A percentile compares a stretch with the other conserved stretches of the same genome.
These are phyloP conservation scores for Deilephila porcellus DNA, from an alignment of 2,888 invertebrate species.

Conservation along the genomic window DNA sequence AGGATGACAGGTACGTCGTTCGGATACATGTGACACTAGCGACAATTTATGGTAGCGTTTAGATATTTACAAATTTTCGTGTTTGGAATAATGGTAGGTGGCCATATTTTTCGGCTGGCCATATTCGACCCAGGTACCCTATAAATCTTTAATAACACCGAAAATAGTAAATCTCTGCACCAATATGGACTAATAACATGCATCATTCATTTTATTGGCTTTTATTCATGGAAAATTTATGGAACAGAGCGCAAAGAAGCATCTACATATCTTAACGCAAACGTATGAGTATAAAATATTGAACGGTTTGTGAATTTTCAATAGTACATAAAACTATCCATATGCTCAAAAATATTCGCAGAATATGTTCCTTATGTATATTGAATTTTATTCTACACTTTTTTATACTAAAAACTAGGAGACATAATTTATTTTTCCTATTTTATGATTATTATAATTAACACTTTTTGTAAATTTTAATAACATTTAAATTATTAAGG, in stretches of 20 bases:
- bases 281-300: conserved; percentile 34
- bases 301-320: conserved; percentile 8
- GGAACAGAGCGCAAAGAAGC: conserved; percentile 11
- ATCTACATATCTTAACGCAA: not conserved
- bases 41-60: too few relatives aligned
- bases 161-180: not conserved
- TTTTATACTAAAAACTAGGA: too few relatives aligned
- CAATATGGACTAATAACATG: conserved; percentile 10
- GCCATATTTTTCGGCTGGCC: too few relatives aligned
- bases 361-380: not conserved
- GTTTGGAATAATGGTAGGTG: too few relatives aligned
- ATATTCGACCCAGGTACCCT: too few relatives aligned
- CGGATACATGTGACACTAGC: too few relatives aligned
- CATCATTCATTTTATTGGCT: conserved; percentile 17
- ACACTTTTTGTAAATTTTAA: too few relatives aligned
- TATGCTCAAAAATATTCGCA: not conserved
- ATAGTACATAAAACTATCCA: not conserved
- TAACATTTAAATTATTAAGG: too few relatives aligned
- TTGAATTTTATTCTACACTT: not conserved
- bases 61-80: too few relatives aligned
- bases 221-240: conserved; percentile 18
- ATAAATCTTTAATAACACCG: not conserved
- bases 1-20: too few relatives aligned
- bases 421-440: too few relatives aligned
- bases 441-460: too few relatives aligned